These are phyloP conservation scores for Selenia dentaria DNA, from an alignment of 2,888 invertebrate species.

Conservation along the genomic window DNA sequence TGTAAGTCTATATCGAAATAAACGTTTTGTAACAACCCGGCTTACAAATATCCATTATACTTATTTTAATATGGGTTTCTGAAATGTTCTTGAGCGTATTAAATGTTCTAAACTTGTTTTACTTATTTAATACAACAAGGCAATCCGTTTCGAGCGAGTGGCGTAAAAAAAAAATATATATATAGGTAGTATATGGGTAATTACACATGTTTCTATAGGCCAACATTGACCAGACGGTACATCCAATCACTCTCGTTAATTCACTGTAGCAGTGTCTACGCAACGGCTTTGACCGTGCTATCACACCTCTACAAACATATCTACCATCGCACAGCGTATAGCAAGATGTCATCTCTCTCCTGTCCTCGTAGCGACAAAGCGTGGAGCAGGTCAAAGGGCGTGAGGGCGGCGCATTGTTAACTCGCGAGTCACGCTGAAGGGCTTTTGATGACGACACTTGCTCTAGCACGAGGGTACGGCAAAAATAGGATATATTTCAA, in stretches of 20 bases:
- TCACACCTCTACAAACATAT: slow-evolving; percentile 10
- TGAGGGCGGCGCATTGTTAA: slow-evolving; percentile 74
- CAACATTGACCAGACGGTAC: no score
- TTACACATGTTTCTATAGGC: no score
- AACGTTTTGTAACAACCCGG: no score
- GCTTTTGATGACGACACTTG: slow-evolving; percentile 74
- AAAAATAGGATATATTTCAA: slow-evolving; percentile 49
- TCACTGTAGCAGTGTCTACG: not conserved
- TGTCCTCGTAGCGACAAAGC: slow-evolving; percentile 72
- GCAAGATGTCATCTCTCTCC: slow-evolving; percentile 69
- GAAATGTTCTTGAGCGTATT: no score
- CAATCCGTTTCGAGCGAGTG: no score
- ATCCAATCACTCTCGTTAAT: not conserved
- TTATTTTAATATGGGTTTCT: no score
- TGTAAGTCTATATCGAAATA: no score
- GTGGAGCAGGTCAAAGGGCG: slow-evolving; percentile 76
- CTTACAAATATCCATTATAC: no score
- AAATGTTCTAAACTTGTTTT: no score
- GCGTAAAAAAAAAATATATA: no score
- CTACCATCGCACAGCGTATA: slow-evolving; percentile 33
- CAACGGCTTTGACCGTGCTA: slow-evolving; percentile 10
- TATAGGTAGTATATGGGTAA: no score
- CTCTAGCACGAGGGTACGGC: slow-evolving; percentile 42
- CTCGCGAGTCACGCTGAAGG: slow-evolving; percentile 73
- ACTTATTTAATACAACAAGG: no score